phyloP scores from a whole-genome alignment of 1,140 invertebrate genomes.

The Lasioglossum baleicum region DNA sequence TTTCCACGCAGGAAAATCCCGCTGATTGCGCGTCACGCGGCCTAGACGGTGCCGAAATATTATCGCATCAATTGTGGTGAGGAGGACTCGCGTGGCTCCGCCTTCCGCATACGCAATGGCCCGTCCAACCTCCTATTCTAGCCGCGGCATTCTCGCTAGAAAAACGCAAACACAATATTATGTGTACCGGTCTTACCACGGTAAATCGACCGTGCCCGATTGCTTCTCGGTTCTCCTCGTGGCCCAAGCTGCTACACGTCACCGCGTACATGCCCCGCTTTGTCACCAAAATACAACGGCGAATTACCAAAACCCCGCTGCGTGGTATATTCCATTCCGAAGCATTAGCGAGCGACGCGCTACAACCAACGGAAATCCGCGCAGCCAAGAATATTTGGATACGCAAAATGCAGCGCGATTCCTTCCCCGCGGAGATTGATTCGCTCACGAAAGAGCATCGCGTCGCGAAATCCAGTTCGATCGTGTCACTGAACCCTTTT shows the following conservation, averaged over 20 bases:
- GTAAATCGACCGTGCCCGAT: no score
- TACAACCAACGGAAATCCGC: not conserved
- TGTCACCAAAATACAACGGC: not conserved
- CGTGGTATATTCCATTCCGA: not conserved
- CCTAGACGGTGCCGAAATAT: no score
- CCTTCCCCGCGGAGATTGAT: not conserved
- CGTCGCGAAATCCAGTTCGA: not conserved
- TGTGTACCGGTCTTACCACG: no score
- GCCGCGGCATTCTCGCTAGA: no score
- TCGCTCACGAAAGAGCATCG: not conserved
- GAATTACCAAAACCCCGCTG: no score
- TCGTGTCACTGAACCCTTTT: not conserved
- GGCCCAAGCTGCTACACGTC: not conserved
- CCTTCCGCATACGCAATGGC: no score
- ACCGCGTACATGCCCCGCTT: not conserved
- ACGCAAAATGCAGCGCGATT: not conserved
- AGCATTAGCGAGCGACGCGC: not conserved
- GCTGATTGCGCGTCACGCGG: no score
- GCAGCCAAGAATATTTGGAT: not conserved
- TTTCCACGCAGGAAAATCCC: no score
- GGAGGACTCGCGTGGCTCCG: no score
- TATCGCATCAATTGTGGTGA: no score
- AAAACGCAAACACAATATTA: no score
- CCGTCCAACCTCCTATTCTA: no score
- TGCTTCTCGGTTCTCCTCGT: not conserved